Evolutionary conservation across 2,113 vertebrate genomes (phyloP), one percentile per base, ranked within the genome.

Genomic region (Larimichthys crocea): DNA sequence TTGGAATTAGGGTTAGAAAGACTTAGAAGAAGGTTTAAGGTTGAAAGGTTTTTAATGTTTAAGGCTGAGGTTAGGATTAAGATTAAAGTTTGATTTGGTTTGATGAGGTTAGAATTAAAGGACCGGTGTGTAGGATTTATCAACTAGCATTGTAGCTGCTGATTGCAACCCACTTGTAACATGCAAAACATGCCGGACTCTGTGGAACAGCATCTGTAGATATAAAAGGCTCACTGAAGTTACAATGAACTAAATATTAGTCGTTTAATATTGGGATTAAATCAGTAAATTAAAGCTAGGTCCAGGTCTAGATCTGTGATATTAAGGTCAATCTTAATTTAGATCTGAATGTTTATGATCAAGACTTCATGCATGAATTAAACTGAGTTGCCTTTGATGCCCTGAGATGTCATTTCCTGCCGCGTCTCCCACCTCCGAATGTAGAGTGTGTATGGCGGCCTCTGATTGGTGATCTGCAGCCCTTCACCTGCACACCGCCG

Each of bases 401-500:
- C 62, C 70, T 11, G 80, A 73, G 49, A 79, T 59, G 64, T 62
- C 52, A 44, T 53, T 87, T 86, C 83, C 77, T 79, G 85, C 65
- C 79, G 49, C 44, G 35, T 76, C 76, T 66, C 65, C 68, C 66
- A 42, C 61, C 70, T 55, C 79, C 80, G 88, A 73, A 74, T 60
- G 53, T 68, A 11, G 60, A 57, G 35, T 31, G 68, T 52, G 19
- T 10, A 59, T 55, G 31, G 61, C 8, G 57, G 50, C 77, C 88
- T 92, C 84, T 81, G 89, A 93, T 91, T 93, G 92, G 89, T 29
- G 63, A 46, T 86, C 81, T 46, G 87, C 80, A 24, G 86, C 42
- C 59, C 82, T 88, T 95, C 93, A 95, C 94, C 95, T 95, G 93
- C 91, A 92, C 86, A 87, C 92, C 83, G 31, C 88, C 44, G 70